Evolutionary conservation across 2,888 invertebrate species (phyloP).

Genomic region (Argyresthia goedartella): DNA sequence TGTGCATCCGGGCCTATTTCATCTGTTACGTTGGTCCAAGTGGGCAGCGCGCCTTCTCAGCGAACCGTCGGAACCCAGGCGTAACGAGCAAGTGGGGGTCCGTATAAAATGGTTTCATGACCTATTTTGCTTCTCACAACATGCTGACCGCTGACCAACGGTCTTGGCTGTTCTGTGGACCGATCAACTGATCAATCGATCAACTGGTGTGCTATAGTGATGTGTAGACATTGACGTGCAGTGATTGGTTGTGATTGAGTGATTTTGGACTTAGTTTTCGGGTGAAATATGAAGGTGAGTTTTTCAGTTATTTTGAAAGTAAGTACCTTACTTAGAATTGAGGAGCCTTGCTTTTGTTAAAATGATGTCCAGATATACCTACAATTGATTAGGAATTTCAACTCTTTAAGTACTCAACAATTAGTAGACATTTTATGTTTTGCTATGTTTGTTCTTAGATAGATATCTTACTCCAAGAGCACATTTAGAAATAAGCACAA

Average conservation of each 20-base stretch:
- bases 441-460: background rate
- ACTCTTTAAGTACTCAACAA: background rate
- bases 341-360: background rate
- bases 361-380: background rate
- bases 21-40: no score
- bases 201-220: background rate
- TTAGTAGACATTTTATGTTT: background rate
- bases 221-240: background rate
- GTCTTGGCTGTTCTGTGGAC: background rate
- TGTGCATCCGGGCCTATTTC: no score
- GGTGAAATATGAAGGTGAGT: slow-evolving; percentile 1
- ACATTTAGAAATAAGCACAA: no score
- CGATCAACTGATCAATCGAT: background rate
- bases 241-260: slow-evolving; percentile 14
- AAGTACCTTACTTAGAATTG: background rate
- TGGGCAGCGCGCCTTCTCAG: no score
- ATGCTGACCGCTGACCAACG: slow-evolving; percentile 20
- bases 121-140: slow-evolving; percentile 49
- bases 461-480: no score
- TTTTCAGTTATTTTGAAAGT: background rate
- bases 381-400: background rate
- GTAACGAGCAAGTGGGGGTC: slow-evolving; percentile 32
- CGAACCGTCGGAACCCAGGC: background rate
- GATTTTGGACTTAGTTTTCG: slow-evolving; percentile 17
- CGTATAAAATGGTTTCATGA: slow-evolving; percentile 44